Percentiles rank a stretch among this genome's conserved stretches.
phyloP scores from a whole-genome alignment of 2,888 invertebrate genomes.

The Osmoderma eremita region DNA sequence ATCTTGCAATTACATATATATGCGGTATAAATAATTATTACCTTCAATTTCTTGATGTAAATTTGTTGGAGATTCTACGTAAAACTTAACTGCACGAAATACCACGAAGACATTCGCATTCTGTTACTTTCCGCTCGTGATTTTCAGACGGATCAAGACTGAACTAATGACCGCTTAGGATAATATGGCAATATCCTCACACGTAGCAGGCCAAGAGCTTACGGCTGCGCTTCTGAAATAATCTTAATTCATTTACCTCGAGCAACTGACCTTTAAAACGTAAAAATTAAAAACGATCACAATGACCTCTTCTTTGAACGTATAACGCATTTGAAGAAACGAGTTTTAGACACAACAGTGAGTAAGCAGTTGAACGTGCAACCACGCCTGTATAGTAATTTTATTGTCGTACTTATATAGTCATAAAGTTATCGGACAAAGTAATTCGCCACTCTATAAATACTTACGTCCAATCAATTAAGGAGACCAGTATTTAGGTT shows the following conservation, averaged over 20 bases:
- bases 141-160: neutral
- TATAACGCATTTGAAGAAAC: constrained; percentile 54
- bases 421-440: constrained; percentile 41
- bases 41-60: too few species aligned
- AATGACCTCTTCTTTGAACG: constrained; percentile 57
- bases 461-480: constrained; percentile 27
- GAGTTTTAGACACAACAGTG: constrained; percentile 49
- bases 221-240: constrained; percentile 45
- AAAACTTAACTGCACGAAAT: too few species aligned
- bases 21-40: too few species aligned
- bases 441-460: constrained; percentile 38
- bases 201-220: constrained; percentile 31
- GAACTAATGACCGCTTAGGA: neutral
- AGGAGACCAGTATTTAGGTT: constrained; percentile 38
- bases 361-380: constrained; percentile 30
- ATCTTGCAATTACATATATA: too few species aligned
- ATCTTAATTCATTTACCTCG: constrained; percentile 58
- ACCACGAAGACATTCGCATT: too few species aligned
- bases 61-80: too few species aligned
- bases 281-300: constrained; percentile 59
- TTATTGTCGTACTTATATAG: constrained; percentile 41
- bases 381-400: constrained; percentile 43
- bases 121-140: too few species aligned
- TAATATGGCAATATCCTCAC: constrained; percentile 45
- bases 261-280: constrained; percentile 61